Conservation (phyloP, 2,113 vertebrate species). For the Triplophysa dalaica region DNA sequence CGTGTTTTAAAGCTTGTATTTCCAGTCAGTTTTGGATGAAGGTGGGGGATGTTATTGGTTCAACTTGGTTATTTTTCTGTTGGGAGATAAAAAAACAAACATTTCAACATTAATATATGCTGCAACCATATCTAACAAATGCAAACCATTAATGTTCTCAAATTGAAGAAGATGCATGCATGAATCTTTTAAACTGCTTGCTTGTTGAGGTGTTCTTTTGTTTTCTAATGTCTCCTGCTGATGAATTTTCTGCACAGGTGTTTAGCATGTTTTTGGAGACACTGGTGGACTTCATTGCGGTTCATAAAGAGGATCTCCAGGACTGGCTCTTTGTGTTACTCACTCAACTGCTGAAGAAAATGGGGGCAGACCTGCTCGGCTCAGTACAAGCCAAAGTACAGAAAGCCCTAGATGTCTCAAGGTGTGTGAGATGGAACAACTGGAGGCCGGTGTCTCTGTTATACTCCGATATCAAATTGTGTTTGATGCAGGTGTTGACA, state of each 20-base stretch:
- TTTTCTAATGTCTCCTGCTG: constrained; percentile 3
- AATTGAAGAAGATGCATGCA: neutral
- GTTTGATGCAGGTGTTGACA: neutral
- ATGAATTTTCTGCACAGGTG: constrained; percentile 76
- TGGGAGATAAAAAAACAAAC: neutral
- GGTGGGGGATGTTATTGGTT: neutral
- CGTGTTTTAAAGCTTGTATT: neutral
- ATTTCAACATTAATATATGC: constrained; percentile 4
- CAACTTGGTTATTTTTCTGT: neutral
- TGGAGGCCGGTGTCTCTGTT: neutral
- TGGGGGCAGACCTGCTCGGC: constrained; percentile 96
- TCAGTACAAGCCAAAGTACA: constrained; percentile 98
- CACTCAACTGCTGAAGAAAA: constrained; percentile 96
- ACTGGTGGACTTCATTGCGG: constrained; percentile 91
- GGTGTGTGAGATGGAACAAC: constrained; percentile 66
- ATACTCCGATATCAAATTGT: neutral
- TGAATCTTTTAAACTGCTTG: neutral
- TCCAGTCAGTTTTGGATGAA: neutral
- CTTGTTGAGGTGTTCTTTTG: neutral
- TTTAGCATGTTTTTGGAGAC: constrained; percentile 99
- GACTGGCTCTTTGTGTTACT: constrained; percentile 95
- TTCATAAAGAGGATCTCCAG: constrained; percentile 95
- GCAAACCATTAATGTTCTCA: neutral
- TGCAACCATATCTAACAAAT: neutral
- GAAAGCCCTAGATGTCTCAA: constrained; percentile 92